A percentile compares a stretch with the other conserved stretches of the same genome.
Conservation (phyloP, 2,113 vertebrate genomes). For the Sarotherodon lohbergeri region DNA sequence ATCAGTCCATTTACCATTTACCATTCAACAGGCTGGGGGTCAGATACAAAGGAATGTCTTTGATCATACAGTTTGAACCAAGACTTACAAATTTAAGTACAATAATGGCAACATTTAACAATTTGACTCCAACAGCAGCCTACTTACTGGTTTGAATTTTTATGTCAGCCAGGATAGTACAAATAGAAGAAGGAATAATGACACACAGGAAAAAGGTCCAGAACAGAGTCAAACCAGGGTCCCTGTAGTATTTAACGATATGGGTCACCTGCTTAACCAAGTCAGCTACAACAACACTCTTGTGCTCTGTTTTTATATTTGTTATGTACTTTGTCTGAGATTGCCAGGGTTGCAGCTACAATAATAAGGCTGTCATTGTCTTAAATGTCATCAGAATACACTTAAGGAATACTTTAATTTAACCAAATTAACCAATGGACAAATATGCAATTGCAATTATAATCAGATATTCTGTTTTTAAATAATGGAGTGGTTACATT, state of each 20-base stretch:
- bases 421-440: background rate
- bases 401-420: background rate
- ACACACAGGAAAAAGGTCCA: background rate
- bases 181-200: background rate
- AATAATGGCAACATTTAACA: too few species aligned
- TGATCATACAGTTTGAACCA: too few species aligned
- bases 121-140: background rate
- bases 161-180: background rate
- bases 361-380: background rate
- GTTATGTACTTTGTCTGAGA: background rate
- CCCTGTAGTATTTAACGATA: background rate
- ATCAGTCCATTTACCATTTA: too few species aligned
- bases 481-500: background rate
- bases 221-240: background rate
- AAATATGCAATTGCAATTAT: background rate
- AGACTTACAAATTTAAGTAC: too few species aligned
- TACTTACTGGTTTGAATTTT: background rate
- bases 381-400: background rate
- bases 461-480: background rate
- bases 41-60: too few species aligned
- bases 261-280: background rate
- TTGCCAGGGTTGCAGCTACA: background rate
- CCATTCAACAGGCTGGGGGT: too few species aligned
- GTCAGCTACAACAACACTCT: background rate
- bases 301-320: background rate